phyloP scores from a whole-genome alignment of 2,888 invertebrate species.

The Campoplex nolae region DNA sequence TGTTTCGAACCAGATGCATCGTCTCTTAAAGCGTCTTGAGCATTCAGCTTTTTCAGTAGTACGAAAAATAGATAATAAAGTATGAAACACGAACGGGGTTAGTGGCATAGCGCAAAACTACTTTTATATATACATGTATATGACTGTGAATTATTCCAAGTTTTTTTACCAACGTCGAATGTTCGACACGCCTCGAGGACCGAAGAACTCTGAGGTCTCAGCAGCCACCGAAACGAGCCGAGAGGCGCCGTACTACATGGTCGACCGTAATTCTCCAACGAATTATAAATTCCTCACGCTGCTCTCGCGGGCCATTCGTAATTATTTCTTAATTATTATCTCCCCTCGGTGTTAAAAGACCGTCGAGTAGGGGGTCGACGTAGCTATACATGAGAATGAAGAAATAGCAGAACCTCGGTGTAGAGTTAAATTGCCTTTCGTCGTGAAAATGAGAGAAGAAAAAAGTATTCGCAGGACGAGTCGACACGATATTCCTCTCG shows the following conservation, averaged over 20 bases:
- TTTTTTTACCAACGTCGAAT: slow-evolving; percentile 46
- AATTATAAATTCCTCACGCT: slow-evolving; percentile 67
- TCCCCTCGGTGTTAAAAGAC: slow-evolving; percentile 61
- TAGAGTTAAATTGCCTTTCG: slow-evolving; percentile 66
- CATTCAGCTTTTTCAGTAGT: slow-evolving; percentile 14
- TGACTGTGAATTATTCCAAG: slow-evolving; percentile 39
- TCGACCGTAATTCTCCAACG: slow-evolving; percentile 57
- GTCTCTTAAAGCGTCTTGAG: slow-evolving; percentile 35
- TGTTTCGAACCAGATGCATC: slow-evolving; percentile 31
- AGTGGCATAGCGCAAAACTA: slow-evolving; percentile 33
- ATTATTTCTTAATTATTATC: slow-evolving; percentile 69
- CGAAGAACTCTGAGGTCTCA: slow-evolving; percentile 28
- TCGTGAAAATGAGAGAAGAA: slow-evolving; percentile 61
- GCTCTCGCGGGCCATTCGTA: slow-evolving; percentile 64
- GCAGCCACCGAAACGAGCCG: slow-evolving; percentile 50
- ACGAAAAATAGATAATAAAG: slow-evolving; percentile 37
- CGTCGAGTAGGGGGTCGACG: slow-evolving; percentile 33
- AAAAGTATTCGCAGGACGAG: slow-evolving; percentile 43
- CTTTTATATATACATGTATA: background rate
- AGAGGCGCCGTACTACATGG: slow-evolving; percentile 50
- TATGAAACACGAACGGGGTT: slow-evolving; percentile 33
- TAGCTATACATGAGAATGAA: slow-evolving; percentile 36
- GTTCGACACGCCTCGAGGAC: slow-evolving; percentile 51
- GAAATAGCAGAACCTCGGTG: slow-evolving; percentile 33
- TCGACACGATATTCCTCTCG: slow-evolving; percentile 51